Evolutionary conservation across 2,797 vertebrate genomes (phyloP).

Genomic region (Halcyon smyrnensis): DNA sequence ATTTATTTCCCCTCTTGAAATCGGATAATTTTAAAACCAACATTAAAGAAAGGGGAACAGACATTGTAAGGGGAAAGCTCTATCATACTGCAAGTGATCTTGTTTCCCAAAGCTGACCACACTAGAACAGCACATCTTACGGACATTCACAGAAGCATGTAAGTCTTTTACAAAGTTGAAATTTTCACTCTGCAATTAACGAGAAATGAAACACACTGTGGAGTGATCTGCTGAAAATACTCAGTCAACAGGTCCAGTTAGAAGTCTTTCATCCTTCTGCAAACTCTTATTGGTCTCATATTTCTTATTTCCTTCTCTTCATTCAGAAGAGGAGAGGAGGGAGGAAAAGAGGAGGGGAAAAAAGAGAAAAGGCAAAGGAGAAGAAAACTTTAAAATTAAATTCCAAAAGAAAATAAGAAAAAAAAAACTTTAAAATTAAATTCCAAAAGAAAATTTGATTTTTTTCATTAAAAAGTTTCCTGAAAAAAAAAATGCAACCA

Average conservation of each 20-base stretch:
- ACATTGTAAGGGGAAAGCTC: neutral
- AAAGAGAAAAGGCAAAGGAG: neutral
- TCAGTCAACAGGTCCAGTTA: neutral
- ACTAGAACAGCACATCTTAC: rapidly evolving
- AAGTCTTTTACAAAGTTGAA: neutral
- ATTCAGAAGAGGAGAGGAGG: rapidly evolving
- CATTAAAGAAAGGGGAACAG: neutral
- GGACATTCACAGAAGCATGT: rapidly evolving
- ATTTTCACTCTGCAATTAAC: neutral
- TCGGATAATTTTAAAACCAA: neutral
- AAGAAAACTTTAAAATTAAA: neutral
- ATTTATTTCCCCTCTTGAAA: neutral
- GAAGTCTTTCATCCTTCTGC: neutral
- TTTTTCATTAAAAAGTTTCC: neutral
- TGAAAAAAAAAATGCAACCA: neutral
- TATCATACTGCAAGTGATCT: neutral
- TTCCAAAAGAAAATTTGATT: neutral
- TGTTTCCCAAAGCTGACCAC: neutral
- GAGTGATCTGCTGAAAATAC: neutral
- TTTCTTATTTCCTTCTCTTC: neutral
- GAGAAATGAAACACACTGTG: neutral
- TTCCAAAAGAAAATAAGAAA: too few species aligned
- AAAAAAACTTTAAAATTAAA: neutral
- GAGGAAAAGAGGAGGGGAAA: neutral
- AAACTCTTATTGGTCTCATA: neutral